phyloP scores from a whole-genome alignment of 2,113 vertebrate genomes.

The Psilopogon haemacephalus region DNA sequence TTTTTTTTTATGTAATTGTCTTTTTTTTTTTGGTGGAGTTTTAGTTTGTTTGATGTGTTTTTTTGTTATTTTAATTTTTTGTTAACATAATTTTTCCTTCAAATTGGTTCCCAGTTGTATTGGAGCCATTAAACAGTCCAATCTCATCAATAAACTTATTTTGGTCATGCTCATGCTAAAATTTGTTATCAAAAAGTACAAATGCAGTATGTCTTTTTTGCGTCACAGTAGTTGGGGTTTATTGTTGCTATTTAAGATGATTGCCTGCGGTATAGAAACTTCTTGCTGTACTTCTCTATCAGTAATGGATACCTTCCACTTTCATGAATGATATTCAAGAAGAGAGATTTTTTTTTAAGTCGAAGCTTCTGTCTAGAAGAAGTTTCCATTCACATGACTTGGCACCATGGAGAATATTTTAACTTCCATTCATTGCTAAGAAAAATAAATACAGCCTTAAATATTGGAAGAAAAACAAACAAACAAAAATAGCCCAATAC shows the following conservation, averaged over 20 bases:
- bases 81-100: neutral
- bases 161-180: neutral
- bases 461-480: neutral
- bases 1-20: neutral
- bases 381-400: neutral
- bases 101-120: neutral
- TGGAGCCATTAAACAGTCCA: slow-evolving; percentile 9
- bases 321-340: neutral
- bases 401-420: neutral
- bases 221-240: neutral
- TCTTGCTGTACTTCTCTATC: neutral
- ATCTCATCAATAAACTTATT: slow-evolving; percentile 8
- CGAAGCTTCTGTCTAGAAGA: neutral
- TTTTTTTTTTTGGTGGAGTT: no score
- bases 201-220: neutral
- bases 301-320: neutral
- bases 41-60: neutral
- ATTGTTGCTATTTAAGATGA: slow-evolving; percentile 7
- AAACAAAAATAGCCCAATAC: neutral
- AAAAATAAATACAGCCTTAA: neutral
- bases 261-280: neutral
- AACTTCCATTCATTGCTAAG: neutral
- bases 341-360: neutral
- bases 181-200: neutral
- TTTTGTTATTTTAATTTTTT: neutral